Evolutionary conservation across 2,113 vertebrate genomes (phyloP).

Genomic region (Pleuronectes platessa): DNA sequence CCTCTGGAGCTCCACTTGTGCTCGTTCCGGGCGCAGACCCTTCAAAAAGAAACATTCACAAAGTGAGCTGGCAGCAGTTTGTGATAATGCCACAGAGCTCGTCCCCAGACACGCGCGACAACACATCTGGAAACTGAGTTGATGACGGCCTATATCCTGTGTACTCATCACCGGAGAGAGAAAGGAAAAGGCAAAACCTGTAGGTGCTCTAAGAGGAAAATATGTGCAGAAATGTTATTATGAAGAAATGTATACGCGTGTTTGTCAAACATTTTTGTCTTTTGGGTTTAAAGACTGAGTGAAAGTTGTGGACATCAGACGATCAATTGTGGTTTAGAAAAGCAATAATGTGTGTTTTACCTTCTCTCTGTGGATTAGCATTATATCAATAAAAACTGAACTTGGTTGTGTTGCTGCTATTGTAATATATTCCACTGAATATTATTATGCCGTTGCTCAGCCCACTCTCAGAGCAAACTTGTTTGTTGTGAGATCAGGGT

Average conservation of each 20-base stretch:
- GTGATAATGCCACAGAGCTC: neutral
- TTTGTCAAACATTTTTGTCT: too few species aligned
- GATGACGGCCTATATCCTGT: neutral
- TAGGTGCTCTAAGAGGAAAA: too few species aligned
- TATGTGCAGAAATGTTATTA: too few species aligned
- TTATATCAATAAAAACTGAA: neutral
- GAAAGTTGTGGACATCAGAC: too few species aligned
- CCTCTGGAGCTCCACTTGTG: conserved; percentile 82
- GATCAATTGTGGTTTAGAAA: too few species aligned
- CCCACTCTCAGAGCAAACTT: neutral
- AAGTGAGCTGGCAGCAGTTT: conserved; percentile 32
- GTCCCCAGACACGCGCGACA: conserved; percentile 4
- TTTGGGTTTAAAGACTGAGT: too few species aligned
- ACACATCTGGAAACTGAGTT: conserved; percentile 22
- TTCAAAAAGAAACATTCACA: conserved; percentile 69
- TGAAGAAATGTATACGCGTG: too few species aligned
- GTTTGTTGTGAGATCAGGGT: conserved; percentile 8
- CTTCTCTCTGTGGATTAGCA: too few species aligned
- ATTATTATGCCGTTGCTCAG: neutral
- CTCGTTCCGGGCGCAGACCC: conserved; percentile 80
- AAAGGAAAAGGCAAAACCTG: neutral
- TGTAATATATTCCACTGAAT: neutral
- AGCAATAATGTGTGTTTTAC: too few species aligned
- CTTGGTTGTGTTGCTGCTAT: neutral
- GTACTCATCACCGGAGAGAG: neutral